Base-by-base conservation (phyloP, 2,797 vertebrate species). In the Fundulus diaphanus region DNA sequence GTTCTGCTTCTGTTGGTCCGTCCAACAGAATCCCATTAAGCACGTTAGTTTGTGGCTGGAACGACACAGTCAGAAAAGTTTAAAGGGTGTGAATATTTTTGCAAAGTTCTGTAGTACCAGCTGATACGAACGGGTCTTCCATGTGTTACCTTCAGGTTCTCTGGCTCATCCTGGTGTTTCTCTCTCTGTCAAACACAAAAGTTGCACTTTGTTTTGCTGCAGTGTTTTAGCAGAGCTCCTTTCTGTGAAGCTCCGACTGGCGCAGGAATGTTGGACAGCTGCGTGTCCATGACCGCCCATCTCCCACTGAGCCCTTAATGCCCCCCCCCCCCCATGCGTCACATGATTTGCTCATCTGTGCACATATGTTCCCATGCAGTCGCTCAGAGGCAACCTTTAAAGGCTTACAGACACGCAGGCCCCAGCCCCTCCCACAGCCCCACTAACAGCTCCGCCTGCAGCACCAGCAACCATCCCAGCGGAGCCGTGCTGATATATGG, bases 261-360 rank as follows among this genome's bases (percentile, higher is more conserved):
- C 56, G 2, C 61, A 89, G 90, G 90, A 93, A 92, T 94, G 90
- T 90, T 74, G 73, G 83, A 91, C 89, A 90, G 90, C 89, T 89
- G 89, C 83, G 78, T 76, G 76, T 85, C 82, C 71, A 3, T 66
- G 82, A 70, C 82, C 63, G 49, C 72, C 76, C n/a, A 7, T 72
- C 83, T 84, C 87, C 88, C 87, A 86, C 80, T 63, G 85, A 86
- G 90, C 81, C 80, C 70, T 51, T 82, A 68, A 75, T 75, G 61
- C 73, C 59, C 85, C 59, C 63, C 69, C 59, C 2, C 15, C 37
- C 73, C 49, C 74, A 24, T 29, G 15, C 63, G 11, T 85, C 89
- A 90, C 84, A 85, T 79, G 71, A 85, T 70, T 8, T 44, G 1
- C 73, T 74, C 51, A 46, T 85, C 72, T 70, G 63, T 80, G 71